Conservation (phyloP, 2,888 invertebrate genomes). For the Meliscaeva auricollis region DNA sequence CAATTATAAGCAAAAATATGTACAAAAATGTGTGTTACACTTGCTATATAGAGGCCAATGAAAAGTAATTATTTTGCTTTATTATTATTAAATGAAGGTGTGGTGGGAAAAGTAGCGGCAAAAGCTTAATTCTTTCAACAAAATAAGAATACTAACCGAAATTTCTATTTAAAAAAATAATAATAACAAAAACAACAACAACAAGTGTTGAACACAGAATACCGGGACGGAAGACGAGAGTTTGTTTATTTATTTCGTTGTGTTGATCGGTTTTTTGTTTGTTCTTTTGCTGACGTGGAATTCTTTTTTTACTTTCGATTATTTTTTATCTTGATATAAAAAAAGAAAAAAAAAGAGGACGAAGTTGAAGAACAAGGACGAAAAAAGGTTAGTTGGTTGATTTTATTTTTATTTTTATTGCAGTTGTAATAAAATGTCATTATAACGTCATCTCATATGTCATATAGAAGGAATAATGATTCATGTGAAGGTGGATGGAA, state of each 20-base stretch:
- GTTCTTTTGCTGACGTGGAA: constrained; percentile 51
- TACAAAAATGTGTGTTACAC: constrained; percentile 33
- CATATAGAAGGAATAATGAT: not conserved
- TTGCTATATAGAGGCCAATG: constrained; percentile 39
- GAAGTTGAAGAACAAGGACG: constrained; percentile 54
- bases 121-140: constrained; percentile 28
- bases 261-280: constrained; percentile 33
- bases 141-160: constrained; percentile 78
- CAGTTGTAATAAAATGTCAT: constrained; percentile 15
- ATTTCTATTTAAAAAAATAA: constrained; percentile 21
- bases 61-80: constrained; percentile 18
- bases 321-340: constrained; percentile 36
- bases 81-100: not conserved
- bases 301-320: constrained; percentile 17
- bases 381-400: constrained; percentile 64
- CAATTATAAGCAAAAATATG: constrained; percentile 26
- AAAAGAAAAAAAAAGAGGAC: constrained; percentile 5
- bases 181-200: constrained; percentile 44
- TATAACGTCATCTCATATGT: constrained; percentile 4
- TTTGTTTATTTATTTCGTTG: constrained; percentile 65
- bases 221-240: constrained; percentile 64
- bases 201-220: constrained; percentile 38
- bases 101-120: constrained; percentile 28
- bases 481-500: constrained; percentile 11
- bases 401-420: constrained; percentile 3